Evolutionary conservation across 2,888 invertebrate species (phyloP), one percentile per base, ranked within the genome.

Genomic region (Abrostola triplasia): DNA sequence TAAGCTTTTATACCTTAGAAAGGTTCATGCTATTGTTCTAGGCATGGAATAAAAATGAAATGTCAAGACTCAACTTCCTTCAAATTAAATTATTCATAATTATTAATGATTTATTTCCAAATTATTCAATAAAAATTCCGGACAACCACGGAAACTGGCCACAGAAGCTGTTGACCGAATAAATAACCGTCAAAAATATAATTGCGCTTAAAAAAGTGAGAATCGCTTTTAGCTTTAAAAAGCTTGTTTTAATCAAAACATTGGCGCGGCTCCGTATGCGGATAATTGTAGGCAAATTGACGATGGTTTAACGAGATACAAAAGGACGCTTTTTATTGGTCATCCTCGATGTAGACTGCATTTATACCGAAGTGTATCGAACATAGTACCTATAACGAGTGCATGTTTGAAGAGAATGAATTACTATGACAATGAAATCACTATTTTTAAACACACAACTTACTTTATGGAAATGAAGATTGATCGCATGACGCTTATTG

Each of bases 231-330:
- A 73, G 73, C 61, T 70, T 73, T 64, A 76, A 81, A 81, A 76
- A 73, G 73, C 67, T 76, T 67, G 77, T 73, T 86, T 86, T 87
- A 91, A 92, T 90, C 89, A 90, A 90, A 89, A 88, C 84, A 79
- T 84, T 83, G 82, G 70, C 75, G 75, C 88, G 89, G 83, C 77
- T 70, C 89, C 90, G 67, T 89, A 86, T 85, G 76, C 51, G 81
- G 87, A 84, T 93, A 93, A 93, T 93, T 93, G 84, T 91, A 90
- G 89, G 87, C 86, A 89, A 92, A 92, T 92, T 91, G 89, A 80
- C 76, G 84, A 88, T 84, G 83, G 73, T 67, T 86, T 88, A 90
- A 90, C 89, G 84, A 91, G 90, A 79, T 82, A 67, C 68, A 75
- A 77, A 85, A 80, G 85, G 88, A 84, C 79, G 79, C 74, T 87